A percentile compares a stretch with the other conserved stretches of the same genome.
Evolutionary conservation across 2,113 vertebrate genomes (phyloP).

Genomic region (Pseudolaguvia tuberculata): DNA sequence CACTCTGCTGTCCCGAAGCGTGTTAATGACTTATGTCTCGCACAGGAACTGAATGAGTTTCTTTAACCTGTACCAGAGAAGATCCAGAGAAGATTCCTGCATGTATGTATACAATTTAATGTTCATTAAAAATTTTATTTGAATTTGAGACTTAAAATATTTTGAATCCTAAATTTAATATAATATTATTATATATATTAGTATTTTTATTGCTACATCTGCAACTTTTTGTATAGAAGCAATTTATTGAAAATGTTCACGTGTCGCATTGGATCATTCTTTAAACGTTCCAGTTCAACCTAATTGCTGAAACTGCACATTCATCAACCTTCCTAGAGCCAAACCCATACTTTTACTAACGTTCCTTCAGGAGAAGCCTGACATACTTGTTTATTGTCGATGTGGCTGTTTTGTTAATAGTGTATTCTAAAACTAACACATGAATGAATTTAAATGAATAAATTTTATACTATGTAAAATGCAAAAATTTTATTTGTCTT

Average conservation of each 20-base stretch:
- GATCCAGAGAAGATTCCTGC: background rate
- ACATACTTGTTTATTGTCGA: background rate
- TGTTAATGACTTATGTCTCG: background rate
- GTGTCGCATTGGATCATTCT: background rate
- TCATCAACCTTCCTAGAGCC: background rate
- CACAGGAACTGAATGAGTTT: background rate
- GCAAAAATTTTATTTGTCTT: too few relatives aligned
- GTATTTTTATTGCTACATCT: background rate
- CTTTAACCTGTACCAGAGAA: conserved; percentile 10
- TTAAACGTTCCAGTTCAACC: background rate
- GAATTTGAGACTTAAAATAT: background rate
- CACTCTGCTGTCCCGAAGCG: background rate
- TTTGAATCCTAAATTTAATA: background rate
- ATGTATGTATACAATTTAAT: background rate
- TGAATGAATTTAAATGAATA: too few relatives aligned
- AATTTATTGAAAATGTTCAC: background rate
- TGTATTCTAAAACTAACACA: background rate
- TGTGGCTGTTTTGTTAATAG: too few relatives aligned
- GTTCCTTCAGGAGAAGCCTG: background rate
- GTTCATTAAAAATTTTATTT: background rate
- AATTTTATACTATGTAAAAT: too few relatives aligned
- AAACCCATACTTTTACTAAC: background rate
- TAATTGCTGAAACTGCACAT: conserved; percentile 9
- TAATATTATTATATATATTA: background rate
- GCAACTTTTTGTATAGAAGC: background rate